Evolutionary conservation across 2,888 invertebrate genomes (phyloP).

Genomic region (Platycheirus albimanus): DNA sequence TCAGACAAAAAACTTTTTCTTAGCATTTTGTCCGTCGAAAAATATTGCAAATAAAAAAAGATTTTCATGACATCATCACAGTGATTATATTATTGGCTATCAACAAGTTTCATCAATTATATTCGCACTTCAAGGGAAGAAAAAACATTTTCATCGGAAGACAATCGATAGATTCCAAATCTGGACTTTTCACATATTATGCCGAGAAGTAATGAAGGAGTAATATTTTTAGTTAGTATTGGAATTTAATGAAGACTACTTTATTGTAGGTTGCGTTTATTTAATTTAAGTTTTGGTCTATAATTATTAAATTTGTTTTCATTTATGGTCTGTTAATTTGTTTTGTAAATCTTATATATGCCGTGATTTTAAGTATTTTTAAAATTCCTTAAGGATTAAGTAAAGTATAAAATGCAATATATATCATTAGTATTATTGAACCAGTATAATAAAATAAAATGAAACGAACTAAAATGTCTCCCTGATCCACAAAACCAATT

Average conservation of each 20-base stretch:
- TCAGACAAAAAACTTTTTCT: not conserved
- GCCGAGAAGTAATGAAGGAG: no score
- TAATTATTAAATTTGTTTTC: conserved; percentile 47
- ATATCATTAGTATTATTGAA: conserved; percentile 46
- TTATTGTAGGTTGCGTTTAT: no score
- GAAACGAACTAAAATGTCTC: conserved; percentile 91
- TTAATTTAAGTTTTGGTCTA: conserved; percentile 41
- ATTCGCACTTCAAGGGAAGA: not conserved
- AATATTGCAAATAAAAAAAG: not conserved
- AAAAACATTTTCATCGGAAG: no score
- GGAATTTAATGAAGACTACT: no score
- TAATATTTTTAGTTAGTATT: no score
- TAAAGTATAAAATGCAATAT: conserved; percentile 48
- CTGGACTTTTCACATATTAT: no score
- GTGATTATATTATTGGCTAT: not conserved
- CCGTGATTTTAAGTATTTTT: conserved; percentile 37
- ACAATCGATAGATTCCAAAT: no score
- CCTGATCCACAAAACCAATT: conserved; percentile 98
- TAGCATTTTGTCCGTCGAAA: not conserved
- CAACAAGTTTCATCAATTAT: not conserved
- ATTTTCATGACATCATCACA: not conserved
- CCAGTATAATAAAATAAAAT: conserved; percentile 38
- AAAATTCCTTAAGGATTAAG: conserved; percentile 9
- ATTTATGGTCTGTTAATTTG: conserved; percentile 35
- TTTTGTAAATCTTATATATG: conserved; percentile 49